Evolutionary conservation across 2,113 vertebrate species (phyloP).

Genomic region (Epinephelus lanceolatus): DNA sequence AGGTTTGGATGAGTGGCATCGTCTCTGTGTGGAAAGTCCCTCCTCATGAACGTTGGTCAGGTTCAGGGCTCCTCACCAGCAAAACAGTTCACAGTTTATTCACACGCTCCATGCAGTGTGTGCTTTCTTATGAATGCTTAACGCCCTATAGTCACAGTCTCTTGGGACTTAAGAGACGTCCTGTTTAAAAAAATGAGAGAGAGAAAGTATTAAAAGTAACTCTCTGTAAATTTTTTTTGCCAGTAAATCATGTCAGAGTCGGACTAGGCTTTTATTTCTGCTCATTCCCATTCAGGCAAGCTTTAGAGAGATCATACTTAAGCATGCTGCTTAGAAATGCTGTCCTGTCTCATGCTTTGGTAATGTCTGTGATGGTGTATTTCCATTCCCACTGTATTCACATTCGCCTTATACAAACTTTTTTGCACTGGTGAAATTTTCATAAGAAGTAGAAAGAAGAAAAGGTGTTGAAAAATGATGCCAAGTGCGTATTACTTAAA

Average conservation of each 20-base stretch:
- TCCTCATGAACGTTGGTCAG: constrained; percentile 69
- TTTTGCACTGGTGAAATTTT: constrained; percentile 85
- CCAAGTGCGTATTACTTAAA: constrained; percentile 29
- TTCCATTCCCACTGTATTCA: constrained; percentile 35
- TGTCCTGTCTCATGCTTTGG: constrained; percentile 53
- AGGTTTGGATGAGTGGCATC: constrained; percentile 63
- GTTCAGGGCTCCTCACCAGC: constrained; percentile 76
- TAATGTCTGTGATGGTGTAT: not conserved
- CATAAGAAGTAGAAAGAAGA: constrained; percentile 28
- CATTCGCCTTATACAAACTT: constrained; percentile 22
- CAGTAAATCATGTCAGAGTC: constrained; percentile 38
- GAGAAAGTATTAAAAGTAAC: constrained; percentile 74
- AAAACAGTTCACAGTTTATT: constrained; percentile 78
- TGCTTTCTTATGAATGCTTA: constrained; percentile 65
- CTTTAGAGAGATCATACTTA: constrained; percentile 62
- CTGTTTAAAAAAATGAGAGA: constrained; percentile 82
- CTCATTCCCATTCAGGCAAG: constrained; percentile 65
- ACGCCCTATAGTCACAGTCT: constrained; percentile 73
- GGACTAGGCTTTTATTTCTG: constrained; percentile 3
- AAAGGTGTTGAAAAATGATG: constrained; percentile 28
- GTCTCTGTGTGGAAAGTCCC: constrained; percentile 72
- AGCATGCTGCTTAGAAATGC: constrained; percentile 73
- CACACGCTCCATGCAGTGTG: constrained; percentile 57
- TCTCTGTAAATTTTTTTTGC: constrained; percentile 23
- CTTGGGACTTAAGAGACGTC: constrained; percentile 81